Base-by-base conservation (phyloP, 2,113 vertebrate species). In the Gasterosteus nipponicus region DNA sequence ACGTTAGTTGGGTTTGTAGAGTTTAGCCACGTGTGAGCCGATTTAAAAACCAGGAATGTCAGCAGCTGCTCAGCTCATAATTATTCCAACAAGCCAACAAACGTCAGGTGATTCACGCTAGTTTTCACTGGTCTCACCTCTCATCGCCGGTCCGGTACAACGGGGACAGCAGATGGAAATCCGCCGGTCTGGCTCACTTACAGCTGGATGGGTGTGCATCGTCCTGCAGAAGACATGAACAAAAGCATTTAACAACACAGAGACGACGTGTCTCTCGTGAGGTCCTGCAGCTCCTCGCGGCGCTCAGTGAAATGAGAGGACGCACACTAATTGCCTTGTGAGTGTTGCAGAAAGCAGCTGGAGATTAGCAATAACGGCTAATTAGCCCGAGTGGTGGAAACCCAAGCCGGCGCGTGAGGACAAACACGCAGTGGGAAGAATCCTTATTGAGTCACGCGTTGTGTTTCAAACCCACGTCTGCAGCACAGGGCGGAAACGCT, bases 321-420 rank as follows among this genome's bases (percentile, higher is more conserved):
- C 75, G 69, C 77, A 18, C 42, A 6, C 84, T 84, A 87, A 88
- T 86, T 78, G 84, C 81, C 88, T 85, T 83, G 84, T 84, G 85
- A 88, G 81, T 76, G 49, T 42, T 72, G 64, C 81, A 86, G 80
- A 81, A 82, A 91, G 76, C 87, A 88, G 88, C 86, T 88, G 89
- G 89, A 91, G 87, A 84, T 90, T 81, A 89, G 87, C 78, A 90
- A 90, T 89, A 91, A 85, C 65, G 76, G 82, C 83, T 90, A 87
- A 89, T 88, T 90, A 91, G 78, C 64, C 5, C 1, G 16, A 46
- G 47, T 54, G 22, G 73, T 59, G 72, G 71, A 86, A 89, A 87
- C 83, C 84, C 86, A 89, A 85, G 80, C 75, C 73, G 4, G 1
- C 77, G 14, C 54, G 18, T 60, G 57, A 77, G 78, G 77, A 72